Evolutionary conservation across 2,797 vertebrate genomes (phyloP), one percentile per base, ranked within the genome.

Genomic region (Liasis olivaceus): DNA sequence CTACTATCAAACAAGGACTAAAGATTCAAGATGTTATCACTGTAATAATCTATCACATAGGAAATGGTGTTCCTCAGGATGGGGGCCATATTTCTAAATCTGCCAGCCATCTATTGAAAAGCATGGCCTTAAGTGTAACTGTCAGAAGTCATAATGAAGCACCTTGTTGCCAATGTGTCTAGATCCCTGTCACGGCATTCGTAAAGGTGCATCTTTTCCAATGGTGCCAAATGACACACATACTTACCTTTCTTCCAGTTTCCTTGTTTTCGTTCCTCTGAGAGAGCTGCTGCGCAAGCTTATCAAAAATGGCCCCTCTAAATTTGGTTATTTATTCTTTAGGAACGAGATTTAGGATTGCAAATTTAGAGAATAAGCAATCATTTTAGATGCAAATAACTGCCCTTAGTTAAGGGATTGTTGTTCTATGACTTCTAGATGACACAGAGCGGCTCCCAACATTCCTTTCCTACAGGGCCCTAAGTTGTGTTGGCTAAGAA

Each of bases 1-100:
- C 28, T 88, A 47, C 51, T 51, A 63, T 84, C 72, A 92, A 85
- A 66, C 62, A 59, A 92, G n/a, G 88, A 26, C 84, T 72, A 56
- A 59, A n/a, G 17, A 89, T 66, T 51, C 66, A 89, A 31, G 56
- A 51, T 92, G 54, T 72, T 60, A 60, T 51, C 63, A 31, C 60
- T 56, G 69, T 12, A 51, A 47, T 56, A 31, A 62, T 60, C 4
- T 26, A 8, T 72, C 88, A 51, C 9, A 51, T 1, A 42, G 36
- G 81, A 51, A 56, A 59, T 42, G 6, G 28, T 11, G 60, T 86
- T 60, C 11, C 11, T 47, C 5, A 86, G 69, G 77, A 60, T 31
- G 63, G 24, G 20, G 31, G 26, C 15, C 63, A 89, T 86, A 42
- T 72, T 90, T 89, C 58, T 88, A 60, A 69, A 89, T 59, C 63